Conservation (phyloP, 2,113 vertebrate species). For the Monarcha castaneiventris region DNA sequence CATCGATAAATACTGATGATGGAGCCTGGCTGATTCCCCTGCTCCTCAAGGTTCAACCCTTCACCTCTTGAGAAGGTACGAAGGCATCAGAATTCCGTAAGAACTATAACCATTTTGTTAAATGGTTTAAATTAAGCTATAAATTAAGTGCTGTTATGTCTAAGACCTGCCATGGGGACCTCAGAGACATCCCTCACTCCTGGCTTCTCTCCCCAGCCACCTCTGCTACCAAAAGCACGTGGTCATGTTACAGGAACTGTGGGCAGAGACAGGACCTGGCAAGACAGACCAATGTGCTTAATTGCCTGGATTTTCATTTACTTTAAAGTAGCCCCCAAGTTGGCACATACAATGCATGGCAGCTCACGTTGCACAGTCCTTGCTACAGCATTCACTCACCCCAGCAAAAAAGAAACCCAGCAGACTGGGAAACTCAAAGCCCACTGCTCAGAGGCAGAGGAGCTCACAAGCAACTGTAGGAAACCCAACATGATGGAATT, state of each 20-base stretch:
- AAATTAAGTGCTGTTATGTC: neutral
- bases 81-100: neutral
- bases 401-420: neutral
- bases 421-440: neutral
- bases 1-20: fast-evolving
- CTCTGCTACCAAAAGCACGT: neutral
- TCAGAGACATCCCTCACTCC: neutral
- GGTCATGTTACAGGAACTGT: neutral
- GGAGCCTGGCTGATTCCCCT: neutral
- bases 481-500: neutral
- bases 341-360: neutral
- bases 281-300: neutral
- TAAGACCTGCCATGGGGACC: no score
- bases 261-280: neutral
- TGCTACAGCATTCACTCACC: fast-evolving
- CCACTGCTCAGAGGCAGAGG: neutral
- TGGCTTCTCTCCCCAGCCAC: neutral
- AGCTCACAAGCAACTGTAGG: neutral
- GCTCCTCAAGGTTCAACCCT: neutral
- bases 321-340: neutral
- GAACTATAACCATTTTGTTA: neutral
- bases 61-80: neutral
- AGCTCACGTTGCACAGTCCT: neutral
- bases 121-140: neutral
- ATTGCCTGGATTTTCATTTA: neutral